Conservation (phyloP, 2,888 invertebrate genomes). For the Hirtodrosophila cameraria region DNA sequence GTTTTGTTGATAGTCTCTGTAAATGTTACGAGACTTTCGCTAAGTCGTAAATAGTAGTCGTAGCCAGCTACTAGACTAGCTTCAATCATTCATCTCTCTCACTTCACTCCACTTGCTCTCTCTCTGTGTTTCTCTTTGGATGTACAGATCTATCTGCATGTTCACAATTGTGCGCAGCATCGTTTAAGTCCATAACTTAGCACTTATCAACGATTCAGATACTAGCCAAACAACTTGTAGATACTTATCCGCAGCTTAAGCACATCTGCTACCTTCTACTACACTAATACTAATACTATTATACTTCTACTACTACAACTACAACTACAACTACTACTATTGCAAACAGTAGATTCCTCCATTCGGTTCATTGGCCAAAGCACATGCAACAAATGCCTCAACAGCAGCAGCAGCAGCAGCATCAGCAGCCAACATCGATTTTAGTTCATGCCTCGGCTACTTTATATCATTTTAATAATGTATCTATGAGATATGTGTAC, state of each 20-base stretch:
- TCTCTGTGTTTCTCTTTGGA: background rate
- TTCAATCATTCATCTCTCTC: conserved; percentile 24
- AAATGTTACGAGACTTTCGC: conserved; percentile 34
- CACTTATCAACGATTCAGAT: conserved; percentile 61
- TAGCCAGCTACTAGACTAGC: conserved; percentile 14
- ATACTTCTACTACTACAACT: too few species aligned
- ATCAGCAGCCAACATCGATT: conserved; percentile 37
- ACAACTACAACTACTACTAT: background rate
- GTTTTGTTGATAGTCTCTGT: conserved; percentile 10
- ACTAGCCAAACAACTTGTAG: conserved; percentile 63
- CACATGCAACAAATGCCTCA: conserved; percentile 65
- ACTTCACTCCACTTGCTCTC: too few species aligned
- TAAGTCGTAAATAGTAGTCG: conserved; percentile 23
- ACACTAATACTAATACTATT: too few species aligned
- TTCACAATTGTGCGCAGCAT: conserved; percentile 48
- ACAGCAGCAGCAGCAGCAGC: conserved; percentile 19
- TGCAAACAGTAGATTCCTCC: conserved; percentile 27
- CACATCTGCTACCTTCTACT: conserved; percentile 45
- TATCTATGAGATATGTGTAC: conserved; percentile 53
- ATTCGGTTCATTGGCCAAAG: conserved; percentile 65
- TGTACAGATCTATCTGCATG: conserved; percentile 24
- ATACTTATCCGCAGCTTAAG: conserved; percentile 60
- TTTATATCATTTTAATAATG: conserved; percentile 78
- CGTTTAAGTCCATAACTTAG: conserved; percentile 60
- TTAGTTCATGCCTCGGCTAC: conserved; percentile 60